Evolutionary conservation across 2,888 invertebrate genomes (phyloP), one percentile per base, ranked within the genome.

Genomic region (Neria commutata): DNA sequence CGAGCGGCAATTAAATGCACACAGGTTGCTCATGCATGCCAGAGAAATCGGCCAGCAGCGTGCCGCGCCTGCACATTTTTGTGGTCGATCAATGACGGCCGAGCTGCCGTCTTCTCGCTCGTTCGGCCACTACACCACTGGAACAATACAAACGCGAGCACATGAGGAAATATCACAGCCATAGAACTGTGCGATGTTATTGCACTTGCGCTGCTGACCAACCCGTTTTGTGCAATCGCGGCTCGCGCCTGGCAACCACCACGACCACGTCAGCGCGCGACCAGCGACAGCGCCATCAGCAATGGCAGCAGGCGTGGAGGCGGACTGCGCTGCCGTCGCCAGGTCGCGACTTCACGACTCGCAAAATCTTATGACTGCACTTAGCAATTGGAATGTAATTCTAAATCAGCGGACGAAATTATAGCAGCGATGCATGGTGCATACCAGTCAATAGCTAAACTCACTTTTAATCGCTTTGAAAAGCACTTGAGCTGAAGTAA

Each of bases 21-120:
- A 37, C 8, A 14, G n/a, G 24, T 23, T 25, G 19, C 21, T 34
- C 23, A 24, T 26, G 26, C 49, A 42, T 2, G 11, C 40, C 33
- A 45, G n/a, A 19, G 23, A 42, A 40, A 52, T 17, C 25, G 17
- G 24, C 42, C 17, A 6, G 37, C 34, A 21, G 25, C 51, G 6
- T 6, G 49, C 52, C 58, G 58, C 58, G 19, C 58, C 58, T 53
- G 46, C 33, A 29, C 60, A 52, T 60, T 56, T 56, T 21, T 50
- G 47, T 51, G 24, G 47, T 34, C 50, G 16, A 49, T 14, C 10
- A 47, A 26, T 42, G 53, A 53, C 58, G 34, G 53, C 47, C 42
- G 21, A 49, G 17, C 16, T 24, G 26, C 49, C n/a, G 17, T n/a
- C n/a, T n/a, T n/a, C 19, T 14, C 17, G 21, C 14, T 14, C 42